Conservation (phyloP, 2,888 invertebrate species). For the Melanargia galathea region DNA sequence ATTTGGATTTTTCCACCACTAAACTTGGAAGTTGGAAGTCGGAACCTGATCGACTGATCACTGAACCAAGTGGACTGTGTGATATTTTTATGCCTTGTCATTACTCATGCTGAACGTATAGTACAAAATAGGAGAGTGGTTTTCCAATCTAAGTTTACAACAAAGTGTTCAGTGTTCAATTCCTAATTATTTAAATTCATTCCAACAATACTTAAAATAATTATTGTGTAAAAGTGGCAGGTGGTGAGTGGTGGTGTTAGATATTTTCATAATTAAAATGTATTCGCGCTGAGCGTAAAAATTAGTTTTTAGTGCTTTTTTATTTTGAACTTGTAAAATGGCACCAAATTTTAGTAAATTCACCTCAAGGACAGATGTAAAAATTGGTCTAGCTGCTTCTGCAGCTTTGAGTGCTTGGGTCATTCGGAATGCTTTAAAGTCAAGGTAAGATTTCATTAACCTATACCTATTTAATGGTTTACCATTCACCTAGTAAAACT, state of each 20-base stretch:
- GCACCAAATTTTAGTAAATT: conserved; percentile 90
- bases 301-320: conserved; percentile 8
- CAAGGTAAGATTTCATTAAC: conserved; percentile 64
- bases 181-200: neutral
- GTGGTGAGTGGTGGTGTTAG: conserved; percentile 5
- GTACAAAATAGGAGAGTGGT: too few species aligned
- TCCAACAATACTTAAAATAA: neutral
- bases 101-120: too few species aligned
- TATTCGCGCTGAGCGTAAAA: conserved; percentile 17
- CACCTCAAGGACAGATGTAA: conserved; percentile 84
- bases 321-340: conserved; percentile 69
- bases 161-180: conserved; percentile 1
- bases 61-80: too few species aligned
- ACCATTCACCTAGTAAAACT: conserved; percentile 14
- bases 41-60: too few species aligned
- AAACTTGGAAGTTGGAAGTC: too few species aligned
- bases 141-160: neutral
- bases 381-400: conserved; percentile 85
- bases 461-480: conserved; percentile 11
- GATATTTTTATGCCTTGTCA: neutral
- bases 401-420: conserved; percentile 83
- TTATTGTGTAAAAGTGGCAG: neutral
- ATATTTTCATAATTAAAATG: conserved; percentile 29
- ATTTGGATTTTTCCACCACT: too few species aligned
- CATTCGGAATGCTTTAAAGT: conserved; percentile 78